Evolutionary conservation across 2,888 invertebrate genomes (phyloP), one percentile per base, ranked within the genome.

Genomic region (Erpobdella octoculata): DNA sequence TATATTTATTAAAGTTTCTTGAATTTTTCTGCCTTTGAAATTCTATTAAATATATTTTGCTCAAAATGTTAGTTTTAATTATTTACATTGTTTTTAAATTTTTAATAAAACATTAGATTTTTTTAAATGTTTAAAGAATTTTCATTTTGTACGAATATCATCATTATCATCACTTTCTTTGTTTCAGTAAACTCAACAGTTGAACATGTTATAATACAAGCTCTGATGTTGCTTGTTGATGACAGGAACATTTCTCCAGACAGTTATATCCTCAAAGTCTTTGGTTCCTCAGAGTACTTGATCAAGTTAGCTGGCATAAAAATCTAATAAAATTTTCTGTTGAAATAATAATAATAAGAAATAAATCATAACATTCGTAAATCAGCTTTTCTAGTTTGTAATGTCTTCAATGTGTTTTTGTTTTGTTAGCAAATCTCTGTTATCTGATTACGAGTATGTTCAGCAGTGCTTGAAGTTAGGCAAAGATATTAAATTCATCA

Each of bases 391-490:
- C n/a, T n/a, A n/a, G n/a, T n/a, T n/a, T n/a, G 21, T 53, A 53
- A 3, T 2, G 48, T 48, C 28, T 53, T 12, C 1, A 21, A 18
- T 53, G 21, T 53, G 21, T 8, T 53, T 53, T 53, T 28, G 1
- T 12, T 4, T 15, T n/a, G n/a, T 25, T 77, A 82, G 83, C 77
- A 90, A 91, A 70, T 91, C 91, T 41, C 87, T 88, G 15, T 86
- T 96, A 38, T 89, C 90, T 74, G 92, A 93, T 81, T 91, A 94
- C 82, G 92, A 93, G 82, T 94, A 94, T 81, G 90, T 95, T 71
- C 92, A 95, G 79, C 89, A 90, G 78, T 94, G 95, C 82, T 89
- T 94, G 72, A 93, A 95, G 80, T 84, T 94, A 79, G 94, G 95
- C 81, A 89, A 90, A 80, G 94, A 94, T 83, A 78, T 81, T 37